phyloP scores from a whole-genome alignment of 2,797 vertebrate genomes.

The Gambelia wislizenii region DNA sequence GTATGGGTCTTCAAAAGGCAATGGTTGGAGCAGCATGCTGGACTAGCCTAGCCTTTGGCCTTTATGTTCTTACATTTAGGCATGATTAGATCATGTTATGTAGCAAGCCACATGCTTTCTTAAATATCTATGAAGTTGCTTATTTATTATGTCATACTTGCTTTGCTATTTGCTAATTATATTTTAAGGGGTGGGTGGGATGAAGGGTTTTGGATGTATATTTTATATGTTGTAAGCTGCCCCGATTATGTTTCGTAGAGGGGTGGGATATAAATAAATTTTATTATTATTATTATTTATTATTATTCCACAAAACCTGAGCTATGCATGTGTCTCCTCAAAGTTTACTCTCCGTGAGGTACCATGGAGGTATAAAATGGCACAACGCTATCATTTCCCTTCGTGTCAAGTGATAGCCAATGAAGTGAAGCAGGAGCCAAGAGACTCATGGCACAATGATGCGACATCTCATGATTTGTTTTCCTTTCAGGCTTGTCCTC shows the following conservation, averaged over 20 bases:
- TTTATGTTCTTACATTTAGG: not conserved
- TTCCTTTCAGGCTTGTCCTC: fast-evolving
- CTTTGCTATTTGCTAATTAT: too few species aligned
- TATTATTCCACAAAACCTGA: not conserved
- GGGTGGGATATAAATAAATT: too few species aligned
- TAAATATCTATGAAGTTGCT: not conserved
- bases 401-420: not conserved
- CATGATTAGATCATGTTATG: not conserved
- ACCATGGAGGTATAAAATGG: not conserved
- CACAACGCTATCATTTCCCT: not conserved
- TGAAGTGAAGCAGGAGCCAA: not conserved
- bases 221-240: too few species aligned
- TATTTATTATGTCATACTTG: too few species aligned
- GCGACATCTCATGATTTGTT: not conserved
- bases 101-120: not conserved
- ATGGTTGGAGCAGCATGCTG: not conserved
- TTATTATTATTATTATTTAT: too few species aligned
- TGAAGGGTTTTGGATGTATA: too few species aligned
- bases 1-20: not conserved
- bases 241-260: too few species aligned
- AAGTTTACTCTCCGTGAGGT: not conserved
- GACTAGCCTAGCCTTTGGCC: not conserved
- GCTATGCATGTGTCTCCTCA: not conserved
- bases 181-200: too few species aligned
- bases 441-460: not conserved